A percentile compares a stretch with the other conserved stretches of the same genome.
Conservation (phyloP, 2,797 vertebrate genomes). For the Spea hammondii region DNA sequence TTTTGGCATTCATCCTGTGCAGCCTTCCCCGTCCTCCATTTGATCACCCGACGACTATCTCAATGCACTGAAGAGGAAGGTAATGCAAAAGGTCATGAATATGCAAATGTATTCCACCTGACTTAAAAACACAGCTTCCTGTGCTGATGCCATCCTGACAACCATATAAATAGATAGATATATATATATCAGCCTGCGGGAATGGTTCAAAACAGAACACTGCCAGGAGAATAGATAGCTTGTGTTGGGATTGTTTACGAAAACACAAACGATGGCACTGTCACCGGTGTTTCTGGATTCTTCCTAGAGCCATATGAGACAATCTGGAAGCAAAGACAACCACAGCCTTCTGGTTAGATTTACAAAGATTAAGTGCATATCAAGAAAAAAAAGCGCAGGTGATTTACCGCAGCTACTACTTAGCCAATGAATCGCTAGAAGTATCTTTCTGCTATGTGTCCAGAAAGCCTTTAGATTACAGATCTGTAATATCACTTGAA, state of each 20-base stretch:
- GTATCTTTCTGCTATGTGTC: too few relatives aligned
- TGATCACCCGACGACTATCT: background rate
- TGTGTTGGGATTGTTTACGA: background rate
- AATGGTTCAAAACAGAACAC: background rate
- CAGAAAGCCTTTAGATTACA: too few relatives aligned
- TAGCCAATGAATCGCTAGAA: too few relatives aligned
- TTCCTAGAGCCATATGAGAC: background rate
- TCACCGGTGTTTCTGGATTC: background rate
- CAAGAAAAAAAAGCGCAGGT: too few relatives aligned
- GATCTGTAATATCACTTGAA: too few relatives aligned
- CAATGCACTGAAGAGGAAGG: background rate
- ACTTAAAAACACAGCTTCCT: background rate
- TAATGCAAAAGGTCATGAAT: background rate
- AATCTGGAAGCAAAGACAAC: background rate
- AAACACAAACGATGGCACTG: background rate
- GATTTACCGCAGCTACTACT: too few relatives aligned
- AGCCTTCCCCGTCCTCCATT: background rate
- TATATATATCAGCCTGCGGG: background rate
- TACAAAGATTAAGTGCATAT: background rate
- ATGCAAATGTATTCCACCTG: constrained; percentile 3
- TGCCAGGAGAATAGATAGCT: background rate
- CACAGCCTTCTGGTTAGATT: background rate
- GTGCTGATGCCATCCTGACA: background rate
- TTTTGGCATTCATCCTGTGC: background rate
- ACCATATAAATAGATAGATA: background rate